Percentiles rank a stretch among this genome's conserved stretches.
phyloP scores from a whole-genome alignment of 2,888 invertebrate genomes.

The Lathronympha strigana region DNA sequence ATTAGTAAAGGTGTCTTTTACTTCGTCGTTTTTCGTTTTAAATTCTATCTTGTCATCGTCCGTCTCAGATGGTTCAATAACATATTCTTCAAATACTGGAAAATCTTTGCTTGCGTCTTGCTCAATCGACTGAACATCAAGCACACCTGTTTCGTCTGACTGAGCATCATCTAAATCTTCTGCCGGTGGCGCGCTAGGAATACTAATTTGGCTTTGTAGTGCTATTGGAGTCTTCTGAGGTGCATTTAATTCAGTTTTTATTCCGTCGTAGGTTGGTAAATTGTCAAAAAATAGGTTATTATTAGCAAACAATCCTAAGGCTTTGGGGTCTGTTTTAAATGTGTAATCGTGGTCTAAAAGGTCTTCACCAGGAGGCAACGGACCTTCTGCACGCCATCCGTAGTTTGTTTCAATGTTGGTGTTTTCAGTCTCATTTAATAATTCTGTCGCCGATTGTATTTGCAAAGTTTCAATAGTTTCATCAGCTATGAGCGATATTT shows the following conservation, averaged over 20 bases:
- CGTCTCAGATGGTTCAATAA: constrained; percentile 72
- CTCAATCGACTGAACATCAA: constrained; percentile 76
- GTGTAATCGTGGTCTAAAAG: constrained; percentile 53
- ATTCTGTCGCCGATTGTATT: constrained; percentile 63
- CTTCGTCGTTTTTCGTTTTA: constrained; percentile 58
- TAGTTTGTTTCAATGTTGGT: constrained; percentile 50
- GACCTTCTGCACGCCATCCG: constrained; percentile 60
- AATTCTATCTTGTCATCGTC: constrained; percentile 73
- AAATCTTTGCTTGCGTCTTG: constrained; percentile 77
- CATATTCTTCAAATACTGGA: constrained; percentile 70
- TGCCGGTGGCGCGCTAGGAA: constrained; percentile 66
- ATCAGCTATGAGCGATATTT: constrained; percentile 68
- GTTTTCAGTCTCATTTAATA: constrained; percentile 55
- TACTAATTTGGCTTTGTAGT: constrained; percentile 58
- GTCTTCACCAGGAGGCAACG: constrained; percentile 41
- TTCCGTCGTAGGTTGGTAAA: constrained; percentile 65
- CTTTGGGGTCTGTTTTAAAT: constrained; percentile 55
- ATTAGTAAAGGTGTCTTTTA: constrained; percentile 68
- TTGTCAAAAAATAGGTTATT: constrained; percentile 63
- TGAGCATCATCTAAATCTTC: constrained; percentile 63
- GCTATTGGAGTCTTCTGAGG: constrained; percentile 55
- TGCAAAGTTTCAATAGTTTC: constrained; percentile 70
- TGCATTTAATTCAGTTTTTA: constrained; percentile 65
- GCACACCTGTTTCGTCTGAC: constrained; percentile 66
- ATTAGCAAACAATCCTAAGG: constrained; percentile 59